phyloP scores from a whole-genome alignment of 2,888 invertebrate species.

The Drosophila subquinaria region DNA sequence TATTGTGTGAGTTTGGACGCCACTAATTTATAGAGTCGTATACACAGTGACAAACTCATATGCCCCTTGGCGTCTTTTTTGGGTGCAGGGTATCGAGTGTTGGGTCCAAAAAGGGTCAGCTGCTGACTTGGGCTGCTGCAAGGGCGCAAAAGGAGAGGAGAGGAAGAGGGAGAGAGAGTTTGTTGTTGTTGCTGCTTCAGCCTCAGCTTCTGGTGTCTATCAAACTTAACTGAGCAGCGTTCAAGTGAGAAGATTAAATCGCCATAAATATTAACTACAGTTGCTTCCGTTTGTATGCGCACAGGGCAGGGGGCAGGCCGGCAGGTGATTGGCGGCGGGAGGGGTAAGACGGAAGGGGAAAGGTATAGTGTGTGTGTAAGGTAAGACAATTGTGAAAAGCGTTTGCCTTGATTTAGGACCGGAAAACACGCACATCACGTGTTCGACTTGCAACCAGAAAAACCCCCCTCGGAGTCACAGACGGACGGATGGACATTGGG shows the following conservation, averaged over 20 bases:
- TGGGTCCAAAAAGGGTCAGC: slow-evolving; percentile 53
- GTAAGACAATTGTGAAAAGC: slow-evolving; percentile 75
- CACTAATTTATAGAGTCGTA: too few species aligned
- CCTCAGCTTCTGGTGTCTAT: slow-evolving; percentile 53
- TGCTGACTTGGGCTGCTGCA: slow-evolving; percentile 15
- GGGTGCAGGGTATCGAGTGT: not conserved
- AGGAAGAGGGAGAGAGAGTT: too few species aligned
- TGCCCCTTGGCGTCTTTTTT: not conserved
- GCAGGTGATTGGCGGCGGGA: not conserved
- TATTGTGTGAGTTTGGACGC: too few species aligned
- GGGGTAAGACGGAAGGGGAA: not conserved
- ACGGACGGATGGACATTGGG: not conserved
- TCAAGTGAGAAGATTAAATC: slow-evolving; percentile 82
- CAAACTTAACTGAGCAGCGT: slow-evolving; percentile 78
- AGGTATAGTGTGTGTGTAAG: slow-evolving; percentile 28
- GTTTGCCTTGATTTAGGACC: slow-evolving; percentile 80
- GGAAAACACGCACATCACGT: slow-evolving; percentile 82
- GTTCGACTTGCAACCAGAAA: slow-evolving; percentile 29
- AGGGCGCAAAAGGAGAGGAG: not conserved
- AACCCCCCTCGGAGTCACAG: slow-evolving; percentile 4
- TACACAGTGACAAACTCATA: not conserved
- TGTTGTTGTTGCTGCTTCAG: not conserved
- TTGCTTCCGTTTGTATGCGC: slow-evolving; percentile 56
- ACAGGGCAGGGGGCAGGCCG: not conserved
- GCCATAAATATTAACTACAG: slow-evolving; percentile 83